These are phyloP conservation scores for Clarias laeviceps DNA, from an alignment of 2,797 vertebrate species.

Conservation along the genomic window DNA sequence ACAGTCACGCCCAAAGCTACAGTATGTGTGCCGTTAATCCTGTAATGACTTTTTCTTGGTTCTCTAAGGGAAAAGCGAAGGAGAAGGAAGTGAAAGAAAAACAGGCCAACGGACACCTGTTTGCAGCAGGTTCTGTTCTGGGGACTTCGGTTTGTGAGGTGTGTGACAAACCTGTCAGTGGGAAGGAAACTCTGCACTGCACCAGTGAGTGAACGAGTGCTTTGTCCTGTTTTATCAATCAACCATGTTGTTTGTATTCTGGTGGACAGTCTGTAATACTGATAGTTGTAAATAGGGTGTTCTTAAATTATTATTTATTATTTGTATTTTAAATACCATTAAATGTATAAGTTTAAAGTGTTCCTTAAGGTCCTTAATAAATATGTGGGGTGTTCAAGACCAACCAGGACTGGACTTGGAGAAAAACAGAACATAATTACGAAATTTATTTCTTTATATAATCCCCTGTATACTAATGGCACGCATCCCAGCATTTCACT, in stretches of 20 bases:
- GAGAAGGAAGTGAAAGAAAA: constrained; percentile 85
- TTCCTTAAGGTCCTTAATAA: neutral
- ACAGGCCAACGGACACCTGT: constrained; percentile 81
- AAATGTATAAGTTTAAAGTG: neutral
- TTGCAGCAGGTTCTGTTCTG: constrained; percentile 80
- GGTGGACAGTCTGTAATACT: neutral
- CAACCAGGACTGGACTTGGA: too few species aligned
- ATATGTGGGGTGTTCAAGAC: too few species aligned
- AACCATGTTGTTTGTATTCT: constrained; percentile 11
- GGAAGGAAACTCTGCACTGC: constrained; percentile 90
- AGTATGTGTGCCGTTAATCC: neutral
- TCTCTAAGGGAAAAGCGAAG: constrained; percentile 84
- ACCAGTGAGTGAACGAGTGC: constrained; percentile 76
- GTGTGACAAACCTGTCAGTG: constrained; percentile 85
- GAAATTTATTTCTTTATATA: too few species aligned
- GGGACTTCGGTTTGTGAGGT: constrained; percentile 82
- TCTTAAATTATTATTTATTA: neutral
- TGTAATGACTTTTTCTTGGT: constrained; percentile 60
- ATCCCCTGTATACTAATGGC: too few species aligned
- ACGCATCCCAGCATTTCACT: too few species aligned
- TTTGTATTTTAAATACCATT: neutral
- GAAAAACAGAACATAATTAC: too few species aligned
- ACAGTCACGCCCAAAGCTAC: neutral
- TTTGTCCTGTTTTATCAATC: neutral
- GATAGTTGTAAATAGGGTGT: neutral